phyloP scores from a whole-genome alignment of 2,888 invertebrate species.

The Parasteatoda lunata region DNA sequence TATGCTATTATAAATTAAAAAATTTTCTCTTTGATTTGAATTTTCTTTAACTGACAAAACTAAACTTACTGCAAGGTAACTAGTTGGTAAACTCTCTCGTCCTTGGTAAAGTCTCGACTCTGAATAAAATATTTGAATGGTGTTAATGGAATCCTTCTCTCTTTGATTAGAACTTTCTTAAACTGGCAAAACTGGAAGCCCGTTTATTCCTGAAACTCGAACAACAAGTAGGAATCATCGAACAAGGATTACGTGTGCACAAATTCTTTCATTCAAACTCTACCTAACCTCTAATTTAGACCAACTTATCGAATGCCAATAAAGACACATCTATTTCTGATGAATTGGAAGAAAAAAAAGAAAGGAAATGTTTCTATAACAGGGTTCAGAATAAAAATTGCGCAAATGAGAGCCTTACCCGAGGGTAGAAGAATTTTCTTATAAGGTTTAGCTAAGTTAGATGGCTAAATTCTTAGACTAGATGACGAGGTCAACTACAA shows the following conservation, averaged over 20 bases:
- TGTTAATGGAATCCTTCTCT: no score
- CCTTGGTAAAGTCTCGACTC: no score
- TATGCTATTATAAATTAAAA: no score
- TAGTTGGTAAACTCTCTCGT: no score
- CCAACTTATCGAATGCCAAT: neutral
- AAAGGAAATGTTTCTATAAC: neutral
- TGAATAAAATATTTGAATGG: no score
- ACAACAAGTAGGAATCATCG: no score
- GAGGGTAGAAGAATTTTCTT: neutral
- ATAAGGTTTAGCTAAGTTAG: neutral
- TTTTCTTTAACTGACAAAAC: no score
- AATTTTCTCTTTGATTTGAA: no score
- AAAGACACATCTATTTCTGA: slow-evolving; percentile 3
- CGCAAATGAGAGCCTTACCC: neutral
- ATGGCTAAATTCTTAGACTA: neutral
- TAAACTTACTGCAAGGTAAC: no score
- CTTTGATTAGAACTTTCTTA: no score
- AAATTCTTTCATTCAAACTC: neutral
- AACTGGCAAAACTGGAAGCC: no score
- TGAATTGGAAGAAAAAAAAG: neutral
- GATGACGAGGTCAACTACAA: neutral
- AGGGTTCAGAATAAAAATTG: neutral
- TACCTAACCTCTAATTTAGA: neutral
- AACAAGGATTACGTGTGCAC: neutral
- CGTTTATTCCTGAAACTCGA: no score